Percentiles rank a stretch among this genome's conserved stretches.
Conservation (phyloP, 2,797 vertebrate genomes). For the Sebastes nivosus region DNA sequence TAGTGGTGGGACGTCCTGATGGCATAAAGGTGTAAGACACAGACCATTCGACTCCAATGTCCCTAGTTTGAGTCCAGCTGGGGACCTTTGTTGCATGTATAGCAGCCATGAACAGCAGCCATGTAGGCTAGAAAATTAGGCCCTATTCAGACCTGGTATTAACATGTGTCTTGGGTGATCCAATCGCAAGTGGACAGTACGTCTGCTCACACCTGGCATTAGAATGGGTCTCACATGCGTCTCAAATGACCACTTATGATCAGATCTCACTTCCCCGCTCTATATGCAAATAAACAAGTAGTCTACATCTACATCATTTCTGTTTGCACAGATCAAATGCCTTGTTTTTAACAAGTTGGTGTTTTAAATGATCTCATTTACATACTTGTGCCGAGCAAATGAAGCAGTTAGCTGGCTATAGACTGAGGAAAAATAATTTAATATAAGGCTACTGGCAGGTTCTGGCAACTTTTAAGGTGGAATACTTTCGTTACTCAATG, state of each 20-base stretch:
- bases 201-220: not conserved
- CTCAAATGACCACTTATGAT: not conserved
- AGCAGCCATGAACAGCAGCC: not conserved
- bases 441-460: not conserved
- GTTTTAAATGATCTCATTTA: not conserved
- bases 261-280: not conserved
- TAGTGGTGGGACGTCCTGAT: not conserved
- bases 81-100: not conserved
- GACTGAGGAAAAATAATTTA: not conserved
- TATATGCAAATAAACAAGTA: not conserved
- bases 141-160: not conserved
- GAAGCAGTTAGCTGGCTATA: not conserved
- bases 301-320: accelerated
- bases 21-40: not conserved
- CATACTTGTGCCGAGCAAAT: not conserved
- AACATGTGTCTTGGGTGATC: not conserved
- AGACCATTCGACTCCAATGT: not conserved
- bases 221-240: not conserved
- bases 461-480: accelerated
- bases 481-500: not conserved
- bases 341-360: accelerated
- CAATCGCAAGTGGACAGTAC: not conserved
- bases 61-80: not conserved
- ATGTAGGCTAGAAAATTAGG: not conserved
- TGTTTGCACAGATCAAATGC: not conserved